Conservation (phyloP, 92 coral and sea anemone genomes). For the Paramuricea clavata region DNA sequence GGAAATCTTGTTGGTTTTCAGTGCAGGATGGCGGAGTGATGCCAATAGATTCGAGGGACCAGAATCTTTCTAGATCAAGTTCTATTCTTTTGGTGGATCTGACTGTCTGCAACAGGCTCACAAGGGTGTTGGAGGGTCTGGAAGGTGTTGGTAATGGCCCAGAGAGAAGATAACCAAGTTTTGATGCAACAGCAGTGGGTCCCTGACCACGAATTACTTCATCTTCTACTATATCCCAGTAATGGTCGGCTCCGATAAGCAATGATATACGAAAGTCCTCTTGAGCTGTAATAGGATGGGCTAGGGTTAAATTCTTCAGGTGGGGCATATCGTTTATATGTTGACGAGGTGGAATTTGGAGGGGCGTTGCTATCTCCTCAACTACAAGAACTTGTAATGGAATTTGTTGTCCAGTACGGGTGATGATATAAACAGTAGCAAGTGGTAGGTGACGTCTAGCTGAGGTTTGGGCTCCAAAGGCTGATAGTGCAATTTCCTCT, state of each 20-base stretch:
- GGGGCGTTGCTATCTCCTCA: no score
- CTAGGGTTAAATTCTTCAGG: constrained; percentile 51
- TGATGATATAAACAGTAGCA: no score
- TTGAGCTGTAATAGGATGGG: constrained; percentile 57
- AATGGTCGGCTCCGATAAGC: constrained; percentile 64
- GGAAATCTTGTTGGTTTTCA: constrained; percentile 44
- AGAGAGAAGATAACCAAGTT: constrained; percentile 43
- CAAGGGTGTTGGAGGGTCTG: neutral
- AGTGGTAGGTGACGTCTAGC: no score
- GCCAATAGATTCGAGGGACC: constrained; percentile 64
- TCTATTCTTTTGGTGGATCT: constrained; percentile 16
- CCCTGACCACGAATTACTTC: constrained; percentile 13
- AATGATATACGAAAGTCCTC: constrained; percentile 37
- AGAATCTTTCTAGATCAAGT: constrained; percentile 27
- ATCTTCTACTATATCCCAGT: constrained; percentile 48
- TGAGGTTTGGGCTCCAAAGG: no score
- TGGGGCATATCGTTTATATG: no score
- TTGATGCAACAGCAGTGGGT: constrained; percentile 70
- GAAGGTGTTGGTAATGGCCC: neutral
- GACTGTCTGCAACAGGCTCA: neutral
- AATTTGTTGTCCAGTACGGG: no score
- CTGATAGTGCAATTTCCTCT: no score
- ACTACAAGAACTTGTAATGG: no score
- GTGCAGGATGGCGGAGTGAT: constrained; percentile 47
- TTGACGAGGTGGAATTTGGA: no score